These are phyloP conservation scores for Aselliscus stoliczkanus DNA, from an alignment of 2,797 vertebrate species.

Conservation along the genomic window DNA sequence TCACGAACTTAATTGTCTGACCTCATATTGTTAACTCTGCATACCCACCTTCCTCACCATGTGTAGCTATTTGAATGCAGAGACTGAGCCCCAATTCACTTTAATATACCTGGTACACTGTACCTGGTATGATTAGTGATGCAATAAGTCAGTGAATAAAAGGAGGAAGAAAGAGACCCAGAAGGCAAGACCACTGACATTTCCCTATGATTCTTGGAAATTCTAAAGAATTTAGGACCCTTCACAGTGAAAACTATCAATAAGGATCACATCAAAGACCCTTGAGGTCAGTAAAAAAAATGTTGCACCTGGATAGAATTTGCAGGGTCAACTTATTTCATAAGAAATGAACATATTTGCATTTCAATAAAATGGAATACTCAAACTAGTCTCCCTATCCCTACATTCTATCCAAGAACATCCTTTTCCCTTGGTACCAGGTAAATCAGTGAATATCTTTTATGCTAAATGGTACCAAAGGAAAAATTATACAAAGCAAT, in stretches of 20 bases:
- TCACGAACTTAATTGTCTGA: too few species aligned
- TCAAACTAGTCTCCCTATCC: background rate
- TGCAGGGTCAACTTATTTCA: background rate
- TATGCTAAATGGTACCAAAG: background rate
- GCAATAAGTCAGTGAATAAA: background rate
- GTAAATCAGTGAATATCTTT: background rate
- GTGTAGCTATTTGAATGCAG: background rate
- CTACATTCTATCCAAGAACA: background rate
- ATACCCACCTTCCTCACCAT: background rate
- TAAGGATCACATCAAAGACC: background rate
- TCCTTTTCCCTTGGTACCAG: background rate
- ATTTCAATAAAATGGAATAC: background rate
- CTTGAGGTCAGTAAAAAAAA: background rate
- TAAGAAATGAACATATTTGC: background rate
- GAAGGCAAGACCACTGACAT: background rate
- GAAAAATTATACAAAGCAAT: conserved; percentile 12
- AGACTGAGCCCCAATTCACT: background rate
- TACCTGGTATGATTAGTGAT: background rate
- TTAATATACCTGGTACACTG: accelerated
- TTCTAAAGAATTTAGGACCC: background rate
- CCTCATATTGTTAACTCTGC: background rate
- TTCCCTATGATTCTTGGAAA: background rate
- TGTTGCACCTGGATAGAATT: background rate
- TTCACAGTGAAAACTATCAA: background rate
- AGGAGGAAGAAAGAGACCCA: background rate